phyloP scores from a whole-genome alignment of 2,797 vertebrate species.

The Lepilemur ruficaudatus region DNA sequence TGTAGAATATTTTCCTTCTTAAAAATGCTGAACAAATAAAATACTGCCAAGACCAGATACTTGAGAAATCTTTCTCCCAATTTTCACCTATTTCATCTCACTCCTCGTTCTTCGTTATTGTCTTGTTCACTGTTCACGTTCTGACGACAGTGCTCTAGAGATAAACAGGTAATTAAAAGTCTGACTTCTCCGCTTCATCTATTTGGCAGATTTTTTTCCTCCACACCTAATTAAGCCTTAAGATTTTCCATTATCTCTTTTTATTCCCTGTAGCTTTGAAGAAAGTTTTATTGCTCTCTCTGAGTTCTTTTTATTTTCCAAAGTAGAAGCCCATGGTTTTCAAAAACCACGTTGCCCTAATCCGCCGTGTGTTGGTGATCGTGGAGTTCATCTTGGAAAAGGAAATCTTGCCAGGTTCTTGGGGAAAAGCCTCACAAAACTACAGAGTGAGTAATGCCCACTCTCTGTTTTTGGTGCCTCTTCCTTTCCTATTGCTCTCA shows the following conservation, averaged over 20 bases:
- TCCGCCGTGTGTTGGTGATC: background rate
- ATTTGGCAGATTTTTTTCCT: constrained; percentile 24
- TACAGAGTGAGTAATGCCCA: background rate
- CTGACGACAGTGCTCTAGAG: background rate
- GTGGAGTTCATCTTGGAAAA: background rate
- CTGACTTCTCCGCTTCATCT: background rate
- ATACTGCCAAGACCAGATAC: background rate
- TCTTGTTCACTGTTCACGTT: background rate
- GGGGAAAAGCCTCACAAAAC: background rate
- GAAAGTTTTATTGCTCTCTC: constrained; percentile 26
- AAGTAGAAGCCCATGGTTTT: constrained; percentile 4
- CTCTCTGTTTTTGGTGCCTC: background rate
- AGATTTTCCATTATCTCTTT: constrained; percentile 27
- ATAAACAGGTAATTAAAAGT: constrained; percentile 6
- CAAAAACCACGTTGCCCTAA: background rate
- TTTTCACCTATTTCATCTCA: background rate
- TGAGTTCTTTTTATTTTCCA: background rate
- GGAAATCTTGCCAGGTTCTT: background rate
- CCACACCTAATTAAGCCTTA: constrained; percentile 37
- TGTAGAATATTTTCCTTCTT: background rate
- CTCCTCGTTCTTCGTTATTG: background rate
- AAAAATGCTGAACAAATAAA: background rate
- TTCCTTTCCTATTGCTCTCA: background rate
- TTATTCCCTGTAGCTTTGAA: background rate
- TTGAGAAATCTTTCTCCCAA: background rate